phyloP scores from a whole-genome alignment of 2,797 vertebrate species.

The Cirrhinus mrigala region DNA sequence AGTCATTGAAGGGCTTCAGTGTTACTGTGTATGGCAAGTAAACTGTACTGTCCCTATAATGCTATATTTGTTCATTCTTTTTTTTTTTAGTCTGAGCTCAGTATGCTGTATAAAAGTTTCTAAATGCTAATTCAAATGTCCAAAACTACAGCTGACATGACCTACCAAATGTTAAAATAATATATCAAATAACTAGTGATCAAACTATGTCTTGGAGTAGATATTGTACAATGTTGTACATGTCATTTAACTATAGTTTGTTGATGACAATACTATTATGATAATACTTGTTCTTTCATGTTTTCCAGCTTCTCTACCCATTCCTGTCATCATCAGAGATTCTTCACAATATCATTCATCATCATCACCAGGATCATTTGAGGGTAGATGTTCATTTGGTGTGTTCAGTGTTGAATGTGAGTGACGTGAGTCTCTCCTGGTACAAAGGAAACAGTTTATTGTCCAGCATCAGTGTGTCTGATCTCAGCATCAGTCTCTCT shows the following conservation, averaged over 20 bases:
- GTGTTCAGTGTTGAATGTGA: neutral
- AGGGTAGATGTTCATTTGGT: fast-evolving
- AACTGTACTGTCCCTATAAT: neutral
- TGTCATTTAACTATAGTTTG: neutral
- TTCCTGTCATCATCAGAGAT: neutral
- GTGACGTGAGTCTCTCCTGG: neutral
- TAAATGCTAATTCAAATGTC: neutral
- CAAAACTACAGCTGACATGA: neutral
- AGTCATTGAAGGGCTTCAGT: neutral
- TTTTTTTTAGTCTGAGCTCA: neutral
- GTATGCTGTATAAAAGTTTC: neutral
- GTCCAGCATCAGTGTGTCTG: conserved; percentile 10
- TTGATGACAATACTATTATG: no score
- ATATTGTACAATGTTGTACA: neutral
- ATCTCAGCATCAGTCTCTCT: conserved; percentile 1
- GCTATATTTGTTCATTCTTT: neutral
- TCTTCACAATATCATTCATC: neutral
- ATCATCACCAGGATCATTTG: fast-evolving
- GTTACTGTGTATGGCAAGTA: neutral
- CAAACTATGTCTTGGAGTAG: neutral
- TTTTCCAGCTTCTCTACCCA: neutral
- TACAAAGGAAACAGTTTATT: neutral
- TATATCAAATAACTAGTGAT: neutral
- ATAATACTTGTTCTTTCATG: neutral
- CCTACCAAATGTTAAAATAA: neutral